Percentiles rank a stretch among this genome's conserved stretches.
Evolutionary conservation across 1,140 invertebrate genomes (phyloP).

Genomic region (Heliothis subflexa): DNA sequence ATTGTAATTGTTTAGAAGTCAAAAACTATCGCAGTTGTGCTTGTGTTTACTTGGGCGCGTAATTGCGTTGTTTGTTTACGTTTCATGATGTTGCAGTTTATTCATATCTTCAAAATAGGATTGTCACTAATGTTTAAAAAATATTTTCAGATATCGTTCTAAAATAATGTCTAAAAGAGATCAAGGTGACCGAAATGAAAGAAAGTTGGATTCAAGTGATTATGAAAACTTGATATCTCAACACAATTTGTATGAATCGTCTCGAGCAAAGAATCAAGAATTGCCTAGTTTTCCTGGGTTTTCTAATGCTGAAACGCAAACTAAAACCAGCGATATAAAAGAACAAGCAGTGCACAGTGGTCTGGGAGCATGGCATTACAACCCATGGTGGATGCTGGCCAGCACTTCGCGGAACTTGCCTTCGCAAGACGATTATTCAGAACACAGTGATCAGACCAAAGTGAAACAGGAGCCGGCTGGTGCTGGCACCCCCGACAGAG

Average conservation of each 20-base stretch:
- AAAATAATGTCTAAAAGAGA: conserved; percentile 84
- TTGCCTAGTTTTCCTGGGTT: conserved; percentile 84
- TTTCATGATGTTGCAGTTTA: conserved; percentile 50
- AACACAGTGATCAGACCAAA: conserved; percentile 82
- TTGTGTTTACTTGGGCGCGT: conserved; percentile 60
- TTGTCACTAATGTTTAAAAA: conserved; percentile 46
- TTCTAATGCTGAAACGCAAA: conserved; percentile 84
- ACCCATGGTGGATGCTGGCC: conserved; percentile 86
- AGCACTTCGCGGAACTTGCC: conserved; percentile 79
- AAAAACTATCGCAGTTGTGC: conserved; percentile 27
- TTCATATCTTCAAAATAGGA: conserved; percentile 19
- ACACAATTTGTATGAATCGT: conserved; percentile 82
- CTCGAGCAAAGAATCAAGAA: conserved; percentile 78
- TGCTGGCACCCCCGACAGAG: conserved; percentile 75
- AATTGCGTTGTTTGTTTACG: conserved; percentile 83
- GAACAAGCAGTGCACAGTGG: conserved; percentile 72
- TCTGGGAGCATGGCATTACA: conserved; percentile 83
- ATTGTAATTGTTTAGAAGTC: background rate
- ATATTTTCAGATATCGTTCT: conserved; percentile 66
- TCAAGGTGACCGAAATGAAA: conserved; percentile 77
- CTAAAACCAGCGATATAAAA: conserved; percentile 79
- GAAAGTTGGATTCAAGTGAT: conserved; percentile 82
- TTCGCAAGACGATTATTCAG: conserved; percentile 79
- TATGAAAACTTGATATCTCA: conserved; percentile 84
- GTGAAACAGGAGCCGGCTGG: conserved; percentile 82